phyloP scores from a whole-genome alignment of 1,140 invertebrate genomes.

The Nebria ingens region DNA sequence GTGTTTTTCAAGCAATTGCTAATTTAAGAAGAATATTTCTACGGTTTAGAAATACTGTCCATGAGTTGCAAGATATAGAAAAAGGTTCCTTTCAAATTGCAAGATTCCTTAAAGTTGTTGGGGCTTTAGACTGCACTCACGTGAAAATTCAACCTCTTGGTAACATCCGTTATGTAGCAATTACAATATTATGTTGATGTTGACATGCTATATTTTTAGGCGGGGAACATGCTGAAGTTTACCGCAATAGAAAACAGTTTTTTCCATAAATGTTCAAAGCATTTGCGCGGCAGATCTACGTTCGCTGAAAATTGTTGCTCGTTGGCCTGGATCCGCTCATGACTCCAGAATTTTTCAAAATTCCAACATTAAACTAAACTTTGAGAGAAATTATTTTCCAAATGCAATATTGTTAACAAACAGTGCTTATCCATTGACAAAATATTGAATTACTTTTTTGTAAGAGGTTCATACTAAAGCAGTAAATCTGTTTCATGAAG shows the following conservation, averaged over 20 bases:
- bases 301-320: slow-evolving; percentile 26
- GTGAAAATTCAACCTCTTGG: too few species aligned
- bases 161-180: too few species aligned
- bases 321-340: slow-evolving; percentile 29
- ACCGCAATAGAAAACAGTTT: slow-evolving; percentile 27
- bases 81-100: too few species aligned
- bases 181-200: too few species aligned
- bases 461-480: slow-evolving; percentile 14
- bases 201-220: slow-evolving; percentile 20
- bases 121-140: too few species aligned
- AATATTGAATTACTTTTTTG: slow-evolving; percentile 21
- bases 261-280: slow-evolving; percentile 30
- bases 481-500: slow-evolving; percentile 21
- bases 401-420: slow-evolving; percentile 20
- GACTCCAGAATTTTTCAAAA: slow-evolving; percentile 27
- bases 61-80: too few species aligned
- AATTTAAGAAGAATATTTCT: too few species aligned
- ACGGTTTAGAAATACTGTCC: too few species aligned
- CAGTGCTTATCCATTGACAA: slow-evolving; percentile 15
- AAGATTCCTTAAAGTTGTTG: too few species aligned
- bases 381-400: slow-evolving; percentile 18
- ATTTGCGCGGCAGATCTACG: slow-evolving; percentile 21
- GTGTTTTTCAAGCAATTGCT: too few species aligned
- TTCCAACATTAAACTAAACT: slow-evolving; percentile 14
- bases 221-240: slow-evolving; percentile 25